phyloP scores from a whole-genome alignment of 2,797 vertebrate genomes.

The Psittacula derbiana region DNA sequence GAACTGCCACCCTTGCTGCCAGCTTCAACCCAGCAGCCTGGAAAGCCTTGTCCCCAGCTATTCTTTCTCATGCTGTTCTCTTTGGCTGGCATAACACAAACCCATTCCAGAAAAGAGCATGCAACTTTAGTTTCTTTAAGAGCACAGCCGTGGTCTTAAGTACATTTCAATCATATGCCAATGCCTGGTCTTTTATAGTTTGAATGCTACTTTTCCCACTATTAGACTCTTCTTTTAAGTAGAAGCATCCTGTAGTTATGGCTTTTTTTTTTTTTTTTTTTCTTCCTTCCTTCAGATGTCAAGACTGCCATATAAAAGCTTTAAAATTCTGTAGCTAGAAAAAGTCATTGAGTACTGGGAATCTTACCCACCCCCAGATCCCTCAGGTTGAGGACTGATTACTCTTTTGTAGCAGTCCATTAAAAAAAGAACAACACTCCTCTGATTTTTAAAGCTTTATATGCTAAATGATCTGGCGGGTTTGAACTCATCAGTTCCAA shows the following conservation, averaged over 20 bases:
- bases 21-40: background rate
- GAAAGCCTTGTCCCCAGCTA: background rate
- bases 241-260: background rate
- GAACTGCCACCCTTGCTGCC: background rate
- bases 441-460: background rate
- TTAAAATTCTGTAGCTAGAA: background rate
- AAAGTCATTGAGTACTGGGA: background rate
- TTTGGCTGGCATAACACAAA: background rate
- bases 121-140: background rate
- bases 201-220: background rate
- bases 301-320: background rate
- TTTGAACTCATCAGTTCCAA: background rate
- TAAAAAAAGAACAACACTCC: background rate
- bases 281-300: background rate
- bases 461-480: background rate
- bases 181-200: background rate
- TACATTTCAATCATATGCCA: background rate
- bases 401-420: background rate
- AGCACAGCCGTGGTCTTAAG: background rate
- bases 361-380: rapidly evolving
- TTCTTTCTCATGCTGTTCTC: background rate
- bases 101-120: background rate
- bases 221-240: background rate
- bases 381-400: background rate
- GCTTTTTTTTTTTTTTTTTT: background rate